Base-by-base conservation (phyloP, 2,797 vertebrate genomes). In the Etheostoma perlongum region DNA sequence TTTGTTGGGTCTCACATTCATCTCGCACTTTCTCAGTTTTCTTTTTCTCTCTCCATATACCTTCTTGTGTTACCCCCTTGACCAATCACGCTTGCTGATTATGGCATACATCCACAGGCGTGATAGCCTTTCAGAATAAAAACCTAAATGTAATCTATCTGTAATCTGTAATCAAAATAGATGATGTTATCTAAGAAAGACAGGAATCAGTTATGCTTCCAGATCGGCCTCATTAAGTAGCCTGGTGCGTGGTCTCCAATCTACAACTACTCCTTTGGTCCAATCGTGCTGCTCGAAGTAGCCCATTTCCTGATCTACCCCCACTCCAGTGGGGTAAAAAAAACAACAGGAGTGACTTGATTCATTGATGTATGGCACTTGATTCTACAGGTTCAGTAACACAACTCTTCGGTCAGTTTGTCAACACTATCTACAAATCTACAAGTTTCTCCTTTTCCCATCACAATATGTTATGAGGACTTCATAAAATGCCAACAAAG, bases 51-150 rank as follows among this genome's bases (percentile, higher is more conserved):
- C 58, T 59, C 19, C 42, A 3, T 52, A 2, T 8, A 67, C 42
- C 61, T 42, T 12, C 53, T 63, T 30, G 6, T 52, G 12, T 47
- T 27, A 27, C 5, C 62, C 14, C 23, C 60, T 81, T 52, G 4
- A 46, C 74, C 67, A 71, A 33, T 76, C 25, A 2, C 9, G 1
- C 47, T 23, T 0, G 2, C 67, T 27, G 71, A 82, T 78, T 71
- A 55, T 9, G 7, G 48, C 74, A 75, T 47, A 46, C 61, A 33
- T 72, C 60, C 40, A n/a, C 8, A 0, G 54, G 83, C 76, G 67
- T 77, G 82, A 91, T 84, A 82, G 70, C 69, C 44, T 87, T 73
- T 79, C 66, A 59, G 72, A 73, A 54, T 77, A 72, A 88, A 84
- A 88, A 79, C 72, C 36, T 65, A 66, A 87, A 77, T 55, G 52